phyloP scores from a whole-genome alignment of 2,888 invertebrate species.

The Spisula solida region DNA sequence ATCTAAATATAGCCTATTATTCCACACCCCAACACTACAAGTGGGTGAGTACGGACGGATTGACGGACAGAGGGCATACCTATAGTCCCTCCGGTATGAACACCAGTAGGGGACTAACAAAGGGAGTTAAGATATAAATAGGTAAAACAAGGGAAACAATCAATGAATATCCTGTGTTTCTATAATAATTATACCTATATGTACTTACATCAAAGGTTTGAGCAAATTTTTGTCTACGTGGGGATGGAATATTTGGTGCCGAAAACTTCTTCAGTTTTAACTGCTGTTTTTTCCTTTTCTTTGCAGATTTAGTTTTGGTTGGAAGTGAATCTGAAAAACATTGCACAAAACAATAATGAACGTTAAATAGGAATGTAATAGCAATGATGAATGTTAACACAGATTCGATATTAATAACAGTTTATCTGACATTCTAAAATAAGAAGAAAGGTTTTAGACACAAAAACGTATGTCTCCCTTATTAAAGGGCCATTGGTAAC shows the following conservation, averaged over 20 bases:
- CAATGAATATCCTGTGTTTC: too few species aligned
- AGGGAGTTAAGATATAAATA: background rate
- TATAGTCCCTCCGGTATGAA: too few species aligned
- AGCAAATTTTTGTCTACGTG: constrained; percentile 43
- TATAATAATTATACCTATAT: background rate
- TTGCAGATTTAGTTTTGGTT: constrained; percentile 52
- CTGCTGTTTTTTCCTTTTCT: constrained; percentile 56
- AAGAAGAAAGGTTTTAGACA: background rate
- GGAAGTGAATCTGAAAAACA: background rate
- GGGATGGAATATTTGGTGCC: background rate
- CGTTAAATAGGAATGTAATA: background rate
- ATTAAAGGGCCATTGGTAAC: background rate
- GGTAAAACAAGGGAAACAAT: background rate
- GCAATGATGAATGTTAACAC: background rate
- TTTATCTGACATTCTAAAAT: background rate
- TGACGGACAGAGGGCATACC: too few species aligned
- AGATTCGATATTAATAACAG: background rate
- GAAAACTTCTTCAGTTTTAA: constrained; percentile 23
- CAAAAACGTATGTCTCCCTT: too few species aligned
- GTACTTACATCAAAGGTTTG: constrained; percentile 49
- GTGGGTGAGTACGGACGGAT: too few species aligned
- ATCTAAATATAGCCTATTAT: too few species aligned
- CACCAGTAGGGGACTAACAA: too few species aligned
- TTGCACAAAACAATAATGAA: background rate
- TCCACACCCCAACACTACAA: too few species aligned